Evolutionary conservation across 2,888 invertebrate species (phyloP).

Genomic region (Morinoia aosen): DNA sequence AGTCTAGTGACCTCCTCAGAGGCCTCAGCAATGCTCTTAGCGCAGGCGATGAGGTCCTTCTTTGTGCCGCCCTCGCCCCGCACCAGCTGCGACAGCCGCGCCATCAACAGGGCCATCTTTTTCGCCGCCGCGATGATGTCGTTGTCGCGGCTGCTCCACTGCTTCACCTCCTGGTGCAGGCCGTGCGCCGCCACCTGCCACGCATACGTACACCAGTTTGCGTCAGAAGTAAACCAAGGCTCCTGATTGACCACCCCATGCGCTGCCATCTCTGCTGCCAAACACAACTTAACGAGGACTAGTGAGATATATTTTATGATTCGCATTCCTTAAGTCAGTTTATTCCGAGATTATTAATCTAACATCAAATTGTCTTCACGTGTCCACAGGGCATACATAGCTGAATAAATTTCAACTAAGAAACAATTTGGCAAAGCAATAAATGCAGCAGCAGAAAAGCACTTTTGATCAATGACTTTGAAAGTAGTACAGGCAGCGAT

Average conservation of each 20-base stretch:
- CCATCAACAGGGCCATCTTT: slow-evolving; percentile 98
- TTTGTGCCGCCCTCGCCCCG: slow-evolving; percentile 95
- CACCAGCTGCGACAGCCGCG: slow-evolving; percentile 93
- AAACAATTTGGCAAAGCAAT: neutral
- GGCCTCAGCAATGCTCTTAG: slow-evolving; percentile 98
- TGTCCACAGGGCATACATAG: neutral
- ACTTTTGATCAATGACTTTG: neutral
- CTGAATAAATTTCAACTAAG: neutral
- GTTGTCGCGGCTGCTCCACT: slow-evolving; percentile 99
- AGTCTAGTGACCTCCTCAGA: slow-evolving; percentile 98
- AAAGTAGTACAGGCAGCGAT: neutral
- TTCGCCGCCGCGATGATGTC: slow-evolving; percentile 99
- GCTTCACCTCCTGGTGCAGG: slow-evolving; percentile 94
- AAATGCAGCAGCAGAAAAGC: neutral
- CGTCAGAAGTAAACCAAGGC: neutral
- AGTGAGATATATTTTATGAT: neutral
- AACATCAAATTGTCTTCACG: neutral
- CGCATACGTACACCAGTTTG: neutral
- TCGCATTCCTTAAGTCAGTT: neutral
- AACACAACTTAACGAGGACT: slow-evolving; percentile 60
- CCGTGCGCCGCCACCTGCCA: slow-evolving; percentile 96
- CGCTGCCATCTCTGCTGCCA: neutral
- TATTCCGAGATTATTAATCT: neutral
- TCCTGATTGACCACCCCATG: neutral
- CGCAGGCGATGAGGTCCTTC: slow-evolving; percentile 96